Evolutionary conservation across 2,113 vertebrate species (phyloP), one percentile per base, ranked within the genome.

Genomic region (Tiliqua scincoides): DNA sequence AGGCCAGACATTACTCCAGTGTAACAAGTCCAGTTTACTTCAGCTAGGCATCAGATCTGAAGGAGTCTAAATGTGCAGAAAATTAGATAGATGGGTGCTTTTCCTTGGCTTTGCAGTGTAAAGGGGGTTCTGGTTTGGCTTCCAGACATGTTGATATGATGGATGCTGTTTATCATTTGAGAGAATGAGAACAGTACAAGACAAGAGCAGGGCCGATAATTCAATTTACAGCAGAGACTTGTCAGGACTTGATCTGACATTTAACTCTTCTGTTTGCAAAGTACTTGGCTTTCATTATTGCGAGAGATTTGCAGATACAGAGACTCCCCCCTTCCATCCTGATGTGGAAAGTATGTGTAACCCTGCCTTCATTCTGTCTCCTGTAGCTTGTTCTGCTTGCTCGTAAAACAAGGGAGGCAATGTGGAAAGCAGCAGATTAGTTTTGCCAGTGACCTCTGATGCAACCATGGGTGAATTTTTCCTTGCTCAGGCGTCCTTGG

Each of bases 161-260:
- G 32, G 82, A 74, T 1, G 0, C 67, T 0, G 1, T 85, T 94
- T 93, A 93, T 92, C 91, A 40, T 89, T 71, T 78, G 37, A 79
- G 81, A 81, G 52, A 87, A 43, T 0, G 1, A 84, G 81, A 89
- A 32, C 0, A 18, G 88, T 88, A 52, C 88, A 93, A 89, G 71
- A 90, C 80, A 63, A 0, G 40, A 85, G 89, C 91, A 80, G 89
- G 93, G 90, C 85, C 75, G 91, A 90, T 88, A 88, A 61, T 82
- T 91, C 71, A 9, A 0, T 87, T 93, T 90, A 93, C 89, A 94
- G 86, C 84, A 79, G 72, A 91, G 92, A 87, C 85, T 93, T 93
- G 92, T 93, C 93, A 93, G 91, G 89, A 93, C 89, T 81, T 86
- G 88, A 84, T 84, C 91, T 95, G 95, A 95, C 94, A 95, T 95